phyloP scores from a whole-genome alignment of 2,888 invertebrate species.

The Polydrusus cervinus region DNA sequence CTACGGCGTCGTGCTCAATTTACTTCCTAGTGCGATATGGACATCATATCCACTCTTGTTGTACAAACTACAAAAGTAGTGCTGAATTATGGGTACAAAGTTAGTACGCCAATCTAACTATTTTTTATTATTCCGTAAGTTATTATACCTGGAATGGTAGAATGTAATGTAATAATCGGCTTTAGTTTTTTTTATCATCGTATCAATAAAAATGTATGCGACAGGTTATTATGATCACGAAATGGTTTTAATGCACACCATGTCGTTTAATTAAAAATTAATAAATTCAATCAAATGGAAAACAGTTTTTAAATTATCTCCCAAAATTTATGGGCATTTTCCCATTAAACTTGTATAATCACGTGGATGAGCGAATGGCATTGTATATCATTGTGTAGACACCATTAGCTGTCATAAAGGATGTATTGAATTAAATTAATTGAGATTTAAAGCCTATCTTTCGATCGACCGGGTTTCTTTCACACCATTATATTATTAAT shows the following conservation, averaged over 20 bases:
- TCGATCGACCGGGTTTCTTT: constrained; percentile 43
- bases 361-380: constrained; percentile 32
- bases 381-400: constrained; percentile 34
- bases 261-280: constrained; percentile 28
- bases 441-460: constrained; percentile 56
- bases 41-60: too few relatives aligned
- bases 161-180: too few relatives aligned
- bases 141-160: too few relatives aligned
- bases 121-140: too few relatives aligned
- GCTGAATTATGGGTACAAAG: too few relatives aligned
- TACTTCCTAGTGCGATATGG: too few relatives aligned
- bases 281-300: constrained; percentile 33
- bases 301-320: constrained; percentile 34
- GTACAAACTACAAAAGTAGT: too few relatives aligned
- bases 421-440: constrained; percentile 58
- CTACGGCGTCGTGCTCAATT: too few relatives aligned
- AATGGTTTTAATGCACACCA: neutral
- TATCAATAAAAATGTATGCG: neutral
- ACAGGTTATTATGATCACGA: neutral
- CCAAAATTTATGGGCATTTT: constrained; percentile 35
- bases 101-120: too few relatives aligned
- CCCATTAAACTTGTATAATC: constrained; percentile 37
- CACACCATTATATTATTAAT: constrained; percentile 49
- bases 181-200: too few relatives aligned
- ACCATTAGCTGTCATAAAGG: constrained; percentile 53